Percentiles rank a stretch among this genome's conserved stretches.
Evolutionary conservation across 2,113 vertebrate genomes (phyloP).

Genomic region (Euleptes europaea): DNA sequence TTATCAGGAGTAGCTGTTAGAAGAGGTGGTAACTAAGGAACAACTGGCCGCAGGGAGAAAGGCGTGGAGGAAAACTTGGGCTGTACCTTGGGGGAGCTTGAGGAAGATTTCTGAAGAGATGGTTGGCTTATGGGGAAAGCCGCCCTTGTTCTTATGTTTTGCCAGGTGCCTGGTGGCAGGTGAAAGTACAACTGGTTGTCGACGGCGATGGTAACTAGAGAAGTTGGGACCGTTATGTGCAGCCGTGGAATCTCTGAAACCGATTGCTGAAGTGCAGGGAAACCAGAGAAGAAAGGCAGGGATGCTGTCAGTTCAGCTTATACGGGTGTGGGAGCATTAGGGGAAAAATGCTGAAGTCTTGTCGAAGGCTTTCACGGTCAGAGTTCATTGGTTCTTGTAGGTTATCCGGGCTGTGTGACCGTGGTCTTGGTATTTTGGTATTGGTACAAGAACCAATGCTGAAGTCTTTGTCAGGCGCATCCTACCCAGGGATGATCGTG

Average conservation of each 20-base stretch:
- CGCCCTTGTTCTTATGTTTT: background rate
- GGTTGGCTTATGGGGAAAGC: background rate
- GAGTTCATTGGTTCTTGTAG: too few relatives aligned
- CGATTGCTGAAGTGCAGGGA: background rate
- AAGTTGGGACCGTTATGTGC: background rate
- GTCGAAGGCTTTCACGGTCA: too few relatives aligned
- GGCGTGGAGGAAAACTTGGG: background rate
- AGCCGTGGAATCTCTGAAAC: background rate
- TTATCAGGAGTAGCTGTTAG: background rate
- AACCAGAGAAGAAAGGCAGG: background rate
- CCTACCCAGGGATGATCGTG: too few relatives aligned
- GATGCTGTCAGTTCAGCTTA: background rate
- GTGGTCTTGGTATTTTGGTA: too few relatives aligned
- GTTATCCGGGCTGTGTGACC: too few relatives aligned
- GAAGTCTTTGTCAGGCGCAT: background rate
- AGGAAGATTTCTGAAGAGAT: background rate
- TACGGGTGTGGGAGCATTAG: background rate
- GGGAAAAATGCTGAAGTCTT: background rate
- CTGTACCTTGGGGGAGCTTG: background rate
- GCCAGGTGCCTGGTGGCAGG: background rate
- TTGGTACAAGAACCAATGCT: too few relatives aligned
- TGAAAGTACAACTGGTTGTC: background rate
- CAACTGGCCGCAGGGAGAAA: background rate
- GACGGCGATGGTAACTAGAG: background rate
- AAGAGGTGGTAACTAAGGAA: background rate